Evolutionary conservation across 2,888 invertebrate species (phyloP).

Genomic region (Pogonocherus hispidulus): DNA sequence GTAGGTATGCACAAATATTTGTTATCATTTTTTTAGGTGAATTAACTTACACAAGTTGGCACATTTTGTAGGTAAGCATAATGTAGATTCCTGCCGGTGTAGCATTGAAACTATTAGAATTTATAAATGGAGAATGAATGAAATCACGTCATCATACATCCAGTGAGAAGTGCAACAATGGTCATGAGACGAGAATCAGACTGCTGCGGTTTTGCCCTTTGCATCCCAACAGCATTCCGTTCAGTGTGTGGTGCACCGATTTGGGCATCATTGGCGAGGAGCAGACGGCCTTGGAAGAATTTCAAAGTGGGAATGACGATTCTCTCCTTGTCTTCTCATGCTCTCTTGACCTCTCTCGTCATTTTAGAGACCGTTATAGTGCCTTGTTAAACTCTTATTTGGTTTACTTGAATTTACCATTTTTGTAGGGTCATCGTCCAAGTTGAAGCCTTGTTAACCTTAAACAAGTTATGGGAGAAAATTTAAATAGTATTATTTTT

Average conservation of each 20-base stretch:
- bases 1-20: too few relatives aligned
- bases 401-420: conserved; percentile 17
- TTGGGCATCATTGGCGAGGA: conserved; percentile 51
- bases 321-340: conserved; percentile 46
- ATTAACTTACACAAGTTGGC: too few relatives aligned
- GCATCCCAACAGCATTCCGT: conserved; percentile 41
- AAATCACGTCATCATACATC: background rate
- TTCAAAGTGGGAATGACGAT: conserved; percentile 47
- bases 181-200: background rate
- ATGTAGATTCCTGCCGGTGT: too few relatives aligned
- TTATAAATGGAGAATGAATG: conserved; percentile 15
- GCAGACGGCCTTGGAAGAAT: conserved; percentile 54
- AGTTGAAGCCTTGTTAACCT: conserved; percentile 3
- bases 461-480: conserved; percentile 19
- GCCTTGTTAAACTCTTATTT: conserved; percentile 37
- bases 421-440: conserved; percentile 11
- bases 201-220: conserved; percentile 11
- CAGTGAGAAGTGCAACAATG: conserved; percentile 15
- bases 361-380: conserved; percentile 45
- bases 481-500: conserved; percentile 7
- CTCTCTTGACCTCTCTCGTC: conserved; percentile 49
- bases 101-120: background rate
- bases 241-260: conserved; percentile 42
- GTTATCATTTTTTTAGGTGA: too few relatives aligned
- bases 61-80: too few relatives aligned